Evolutionary conservation across 1,140 invertebrate genomes (phyloP).

Genomic region (Reticulitermes speratus): DNA sequence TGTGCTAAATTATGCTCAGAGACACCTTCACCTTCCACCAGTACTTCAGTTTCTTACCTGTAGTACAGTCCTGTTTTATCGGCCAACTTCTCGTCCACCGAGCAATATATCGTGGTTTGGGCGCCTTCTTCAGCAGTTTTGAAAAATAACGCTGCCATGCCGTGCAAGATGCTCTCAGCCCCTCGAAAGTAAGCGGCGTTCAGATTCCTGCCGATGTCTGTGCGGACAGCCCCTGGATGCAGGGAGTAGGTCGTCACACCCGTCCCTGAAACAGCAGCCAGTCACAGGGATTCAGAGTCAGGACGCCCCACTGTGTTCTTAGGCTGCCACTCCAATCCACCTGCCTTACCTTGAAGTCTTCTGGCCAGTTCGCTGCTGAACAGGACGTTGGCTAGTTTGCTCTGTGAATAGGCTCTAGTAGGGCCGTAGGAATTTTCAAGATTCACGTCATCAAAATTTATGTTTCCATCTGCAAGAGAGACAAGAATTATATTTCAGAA

Average conservation of each 20-base stretch:
- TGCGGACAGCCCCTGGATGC: conserved; percentile 72
- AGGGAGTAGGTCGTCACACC: conserved; percentile 66
- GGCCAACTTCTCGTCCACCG: conserved; percentile 65
- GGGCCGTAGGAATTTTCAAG: conserved; percentile 62
- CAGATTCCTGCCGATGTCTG: conserved; percentile 59
- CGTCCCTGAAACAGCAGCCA: conserved; percentile 36
- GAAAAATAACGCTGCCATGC: conserved; percentile 45
- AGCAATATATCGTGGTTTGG: conserved; percentile 77
- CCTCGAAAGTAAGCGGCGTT: conserved; percentile 38
- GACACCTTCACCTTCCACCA: not conserved
- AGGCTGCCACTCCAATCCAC: no score
- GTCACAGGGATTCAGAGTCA: no score
- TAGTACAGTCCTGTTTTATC: conserved; percentile 65
- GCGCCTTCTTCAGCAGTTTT: conserved; percentile 69
- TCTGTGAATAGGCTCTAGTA: conserved; percentile 61
- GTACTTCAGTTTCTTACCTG: conserved; percentile 44
- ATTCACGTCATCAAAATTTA: conserved; percentile 71
- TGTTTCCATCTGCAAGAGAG: conserved; percentile 52
- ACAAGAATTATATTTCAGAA: not conserved
- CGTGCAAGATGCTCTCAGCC: not conserved
- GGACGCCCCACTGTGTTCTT: no score
- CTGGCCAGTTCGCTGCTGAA: conserved; percentile 64
- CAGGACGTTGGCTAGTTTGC: conserved; percentile 75
- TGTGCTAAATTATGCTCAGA: no score
- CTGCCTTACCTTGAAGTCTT: conserved; percentile 52